Conservation (phyloP, 1,140 invertebrate genomes). For the Pseudoatta argentina region DNA sequence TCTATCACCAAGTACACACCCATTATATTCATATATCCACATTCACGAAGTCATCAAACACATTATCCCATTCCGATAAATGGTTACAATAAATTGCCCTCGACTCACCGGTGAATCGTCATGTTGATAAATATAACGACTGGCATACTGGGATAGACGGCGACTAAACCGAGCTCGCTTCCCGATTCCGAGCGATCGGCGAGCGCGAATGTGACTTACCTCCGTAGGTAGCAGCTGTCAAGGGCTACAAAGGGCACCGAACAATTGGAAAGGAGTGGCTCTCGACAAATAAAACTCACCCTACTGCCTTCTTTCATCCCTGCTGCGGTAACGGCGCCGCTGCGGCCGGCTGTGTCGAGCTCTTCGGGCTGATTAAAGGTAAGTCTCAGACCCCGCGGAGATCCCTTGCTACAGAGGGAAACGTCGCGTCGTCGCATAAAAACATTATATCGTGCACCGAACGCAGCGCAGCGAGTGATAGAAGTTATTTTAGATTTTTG, state of each 20-base stretch:
- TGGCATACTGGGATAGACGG: not conserved
- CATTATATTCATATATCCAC: not conserved
- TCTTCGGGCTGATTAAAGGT: constrained; percentile 64
- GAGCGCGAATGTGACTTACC: constrained; percentile 48
- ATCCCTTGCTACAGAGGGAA: not conserved
- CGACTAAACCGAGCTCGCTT: constrained; percentile 16
- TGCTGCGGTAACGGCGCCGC: not conserved
- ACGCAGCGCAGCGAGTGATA: not conserved
- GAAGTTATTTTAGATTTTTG: not conserved
- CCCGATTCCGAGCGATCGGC: constrained; percentile 29
- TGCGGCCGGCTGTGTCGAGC: constrained; percentile 36
- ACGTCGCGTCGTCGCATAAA: not conserved
- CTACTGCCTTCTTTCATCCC: constrained; percentile 63
- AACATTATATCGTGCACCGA: constrained; percentile 5
- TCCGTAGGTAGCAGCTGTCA: constrained; percentile 60
- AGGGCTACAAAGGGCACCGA: constrained; percentile 57
- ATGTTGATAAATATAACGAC: not conserved
- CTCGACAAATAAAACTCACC: constrained; percentile 67
- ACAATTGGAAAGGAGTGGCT: constrained; percentile 69
- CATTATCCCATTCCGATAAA: not conserved
- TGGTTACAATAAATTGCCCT: not conserved
- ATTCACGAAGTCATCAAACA: not conserved
- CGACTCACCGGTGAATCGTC: not conserved
- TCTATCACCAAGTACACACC: not conserved
- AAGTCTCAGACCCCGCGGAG: constrained; percentile 2